Conservation (phyloP, 92 coral and sea anemone genomes). For the Porites cylindrica region DNA sequence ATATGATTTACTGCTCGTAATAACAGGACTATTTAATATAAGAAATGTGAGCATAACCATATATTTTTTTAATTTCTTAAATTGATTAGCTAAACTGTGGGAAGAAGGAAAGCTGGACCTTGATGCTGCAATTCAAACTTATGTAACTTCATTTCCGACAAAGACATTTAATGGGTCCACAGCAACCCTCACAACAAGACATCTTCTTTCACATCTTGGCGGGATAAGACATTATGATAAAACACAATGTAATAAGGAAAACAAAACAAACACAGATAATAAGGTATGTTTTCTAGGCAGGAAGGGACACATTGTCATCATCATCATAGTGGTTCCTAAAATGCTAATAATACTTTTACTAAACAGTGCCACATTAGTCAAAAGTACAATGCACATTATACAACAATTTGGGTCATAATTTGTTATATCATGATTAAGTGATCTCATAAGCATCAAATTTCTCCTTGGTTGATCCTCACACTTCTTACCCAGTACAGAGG, state of each 20-base stretch:
- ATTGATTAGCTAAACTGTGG: constrained; percentile 78
- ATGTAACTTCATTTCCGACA: constrained; percentile 88
- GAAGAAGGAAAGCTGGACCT: constrained; percentile 90
- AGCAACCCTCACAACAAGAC: constrained; percentile 89
- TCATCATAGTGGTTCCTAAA: background rate
- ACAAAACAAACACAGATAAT: constrained; percentile 11
- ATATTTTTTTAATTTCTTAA: no score
- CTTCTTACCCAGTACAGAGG: no score
- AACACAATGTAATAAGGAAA: constrained; percentile 14
- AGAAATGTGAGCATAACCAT: no score
- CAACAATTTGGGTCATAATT: no score
- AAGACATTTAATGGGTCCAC: constrained; percentile 72
- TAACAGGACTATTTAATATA: no score
- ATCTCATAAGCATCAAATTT: no score
- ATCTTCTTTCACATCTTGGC: constrained; percentile 88
- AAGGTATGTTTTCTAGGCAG: constrained; percentile 2
- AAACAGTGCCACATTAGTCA: no score
- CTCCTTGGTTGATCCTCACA: no score
- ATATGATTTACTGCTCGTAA: no score
- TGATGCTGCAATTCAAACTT: constrained; percentile 92
- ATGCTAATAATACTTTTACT: no score
- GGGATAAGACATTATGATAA: constrained; percentile 90
- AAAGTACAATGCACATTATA: no score
- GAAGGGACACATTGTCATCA: background rate
- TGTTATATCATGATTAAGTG: no score